phyloP scores from a whole-genome alignment of 2,797 vertebrate species.

The Pantherophis vulpinus region DNA sequence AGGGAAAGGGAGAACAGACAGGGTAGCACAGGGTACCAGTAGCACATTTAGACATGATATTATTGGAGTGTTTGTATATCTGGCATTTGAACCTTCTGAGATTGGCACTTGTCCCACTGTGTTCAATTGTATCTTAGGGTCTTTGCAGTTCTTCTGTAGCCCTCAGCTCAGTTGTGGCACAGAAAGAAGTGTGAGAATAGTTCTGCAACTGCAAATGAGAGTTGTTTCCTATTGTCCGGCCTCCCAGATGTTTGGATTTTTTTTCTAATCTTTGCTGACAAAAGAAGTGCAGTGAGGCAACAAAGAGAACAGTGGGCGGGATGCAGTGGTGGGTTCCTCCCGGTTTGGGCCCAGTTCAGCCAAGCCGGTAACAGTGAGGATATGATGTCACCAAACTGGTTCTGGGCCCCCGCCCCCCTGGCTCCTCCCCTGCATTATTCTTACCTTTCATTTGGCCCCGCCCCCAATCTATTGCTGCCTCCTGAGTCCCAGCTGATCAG shows the following conservation, averaged over 20 bases:
- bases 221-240: background rate
- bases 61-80: background rate
- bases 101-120: background rate
- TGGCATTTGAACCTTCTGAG: background rate
- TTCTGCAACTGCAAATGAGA: background rate
- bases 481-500: too few relatives aligned
- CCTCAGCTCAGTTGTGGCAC: background rate
- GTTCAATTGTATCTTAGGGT: background rate
- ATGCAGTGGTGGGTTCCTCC: too few relatives aligned
- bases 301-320: background rate
- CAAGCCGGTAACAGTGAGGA: too few relatives aligned
- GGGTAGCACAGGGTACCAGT: too few relatives aligned
- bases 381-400: too few relatives aligned
- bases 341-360: too few relatives aligned
- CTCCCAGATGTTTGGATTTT: background rate
- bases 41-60: background rate
- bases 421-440: too few relatives aligned
- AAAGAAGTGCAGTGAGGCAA: background rate
- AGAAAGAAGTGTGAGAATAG: background rate
- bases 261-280: background rate
- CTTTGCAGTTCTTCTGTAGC: background rate
- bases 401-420: too few relatives aligned
- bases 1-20: background rate
- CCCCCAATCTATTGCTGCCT: too few relatives aligned
- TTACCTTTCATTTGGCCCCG: too few relatives aligned